A percentile compares a stretch with the other conserved stretches of the same genome.
Evolutionary conservation across 1,140 invertebrate species (phyloP).

Genomic region (Anagrus nilaparvatae): DNA sequence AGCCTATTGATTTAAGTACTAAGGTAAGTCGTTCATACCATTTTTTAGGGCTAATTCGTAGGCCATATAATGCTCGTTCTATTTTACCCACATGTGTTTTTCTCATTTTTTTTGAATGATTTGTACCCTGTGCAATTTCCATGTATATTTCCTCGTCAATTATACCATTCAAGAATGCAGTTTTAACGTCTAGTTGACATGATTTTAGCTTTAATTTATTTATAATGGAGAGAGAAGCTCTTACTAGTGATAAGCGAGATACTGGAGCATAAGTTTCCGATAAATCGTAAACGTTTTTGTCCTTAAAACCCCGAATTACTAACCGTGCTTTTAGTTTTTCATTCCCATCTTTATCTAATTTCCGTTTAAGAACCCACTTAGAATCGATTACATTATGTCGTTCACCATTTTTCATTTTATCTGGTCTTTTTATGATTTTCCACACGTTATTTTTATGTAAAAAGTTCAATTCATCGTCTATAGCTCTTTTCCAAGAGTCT

Average conservation of each 20-base stretch:
- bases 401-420: too few species aligned
- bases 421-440: too few species aligned
- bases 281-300: too few species aligned
- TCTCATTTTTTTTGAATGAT: slow-evolving; percentile 1
- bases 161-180: slow-evolving; percentile 25
- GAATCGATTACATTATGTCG: too few species aligned
- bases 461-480: too few species aligned
- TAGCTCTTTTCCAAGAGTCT: neutral
- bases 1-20: slow-evolving; percentile 7
- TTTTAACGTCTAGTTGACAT: slow-evolving; percentile 28
- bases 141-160: slow-evolving; percentile 34
- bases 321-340: too few species aligned
- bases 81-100: slow-evolving; percentile 12
- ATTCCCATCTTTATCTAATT: too few species aligned
- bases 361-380: too few species aligned
- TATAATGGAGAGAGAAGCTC: slow-evolving; percentile 14
- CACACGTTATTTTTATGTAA: too few species aligned
- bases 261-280: neutral
- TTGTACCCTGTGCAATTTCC: slow-evolving; percentile 22
- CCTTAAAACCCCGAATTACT: too few species aligned
- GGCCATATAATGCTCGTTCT: slow-evolving; percentile 24
- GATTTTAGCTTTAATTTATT: too few species aligned
- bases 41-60: slow-evolving; percentile 21
- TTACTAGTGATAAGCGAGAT: neutral
- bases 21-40: slow-evolving; percentile 18